Evolutionary conservation across 2,797 vertebrate genomes (phyloP), one percentile per base, ranked within the genome.

Genomic region (Sphenodon punctatus): DNA sequence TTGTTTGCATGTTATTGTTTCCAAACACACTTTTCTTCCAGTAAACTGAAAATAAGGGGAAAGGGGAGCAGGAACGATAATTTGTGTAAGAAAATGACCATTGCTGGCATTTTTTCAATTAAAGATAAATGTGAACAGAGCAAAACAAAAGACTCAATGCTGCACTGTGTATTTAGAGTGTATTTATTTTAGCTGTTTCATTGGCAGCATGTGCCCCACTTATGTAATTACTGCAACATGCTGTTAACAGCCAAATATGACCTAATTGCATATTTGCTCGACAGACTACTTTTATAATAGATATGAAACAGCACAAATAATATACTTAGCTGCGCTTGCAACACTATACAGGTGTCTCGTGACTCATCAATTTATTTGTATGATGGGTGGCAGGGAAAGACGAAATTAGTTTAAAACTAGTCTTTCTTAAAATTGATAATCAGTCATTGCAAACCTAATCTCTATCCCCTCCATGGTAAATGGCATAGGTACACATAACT

Each of bases 141-240:
- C 16, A 15, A 67, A 41, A 69, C 38, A 49, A 49, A 11, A 51
- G 23, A 43, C 64, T 5, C 25, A 17, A 51, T 78, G 39, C 16
- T 25, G 8, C n/a, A 74, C 63, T 17, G 42, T 11, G 4, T 30
- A 75, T 79, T 10, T 9, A 32, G 46, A 63, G 4, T 60, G 7
- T 55, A 77, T 76, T 84, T 82, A 2, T 11, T 51, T 4, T 43
- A 56, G 75, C 88, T 79, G 30, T 53, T 81, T 82, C 72, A 49
- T 43, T 80, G 8, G 6, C 3, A 79, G 5, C 38, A 85, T 30
- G 59, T 74, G 39, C 72, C 72, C 30, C 34, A 79, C 75, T 72
- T 73, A 58, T 19, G 32, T 36, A 78, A 80, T 83, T 63, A 41
- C 17, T 72, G 12, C 12, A 75, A 43, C 27, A 45, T 45, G 2